Percentiles rank a stretch among this genome's conserved stretches.
These are phyloP conservation scores for Delichon dasypus DNA, from an alignment of 2,797 vertebrate genomes.

Conservation along the genomic window DNA sequence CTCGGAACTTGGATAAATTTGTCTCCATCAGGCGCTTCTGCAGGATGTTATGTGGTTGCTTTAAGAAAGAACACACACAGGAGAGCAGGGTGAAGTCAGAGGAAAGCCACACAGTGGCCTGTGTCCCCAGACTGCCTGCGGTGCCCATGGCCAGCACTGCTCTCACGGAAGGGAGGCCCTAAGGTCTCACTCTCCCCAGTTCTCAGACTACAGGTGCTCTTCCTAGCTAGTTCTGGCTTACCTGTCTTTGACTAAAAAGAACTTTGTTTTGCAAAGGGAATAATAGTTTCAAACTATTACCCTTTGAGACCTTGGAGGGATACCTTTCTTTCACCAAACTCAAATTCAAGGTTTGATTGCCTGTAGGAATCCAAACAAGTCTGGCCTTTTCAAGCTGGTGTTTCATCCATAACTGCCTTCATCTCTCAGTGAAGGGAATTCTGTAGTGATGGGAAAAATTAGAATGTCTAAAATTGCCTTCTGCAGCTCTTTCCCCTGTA, in stretches of 20 bases:
- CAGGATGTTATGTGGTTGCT: constrained; percentile 89
- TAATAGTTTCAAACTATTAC: neutral
- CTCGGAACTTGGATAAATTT: constrained; percentile 80
- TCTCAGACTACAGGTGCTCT: neutral
- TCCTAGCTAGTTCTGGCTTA: neutral
- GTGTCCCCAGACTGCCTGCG: neutral
- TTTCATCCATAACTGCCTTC: neutral
- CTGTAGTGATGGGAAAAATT: neutral
- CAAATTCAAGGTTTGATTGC: neutral
- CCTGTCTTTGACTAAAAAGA: neutral
- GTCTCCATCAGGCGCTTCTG: constrained; percentile 87
- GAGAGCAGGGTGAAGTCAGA: neutral
- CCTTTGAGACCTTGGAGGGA: neutral
- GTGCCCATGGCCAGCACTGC: fast-evolving
- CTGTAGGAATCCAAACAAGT: neutral
- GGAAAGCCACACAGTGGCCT: neutral
- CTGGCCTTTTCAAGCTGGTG: neutral
- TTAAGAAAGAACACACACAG: constrained; percentile 29
- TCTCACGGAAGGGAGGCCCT: fast-evolving
- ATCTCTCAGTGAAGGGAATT: neutral
- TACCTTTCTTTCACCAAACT: neutral
- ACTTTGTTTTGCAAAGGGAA: neutral
- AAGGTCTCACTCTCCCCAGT: neutral
- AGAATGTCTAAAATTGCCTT: neutral
- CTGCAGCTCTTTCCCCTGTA: fast-evolving